Conservation (phyloP, 2,888 invertebrate species). For the Drosophila macrospina region DNA sequence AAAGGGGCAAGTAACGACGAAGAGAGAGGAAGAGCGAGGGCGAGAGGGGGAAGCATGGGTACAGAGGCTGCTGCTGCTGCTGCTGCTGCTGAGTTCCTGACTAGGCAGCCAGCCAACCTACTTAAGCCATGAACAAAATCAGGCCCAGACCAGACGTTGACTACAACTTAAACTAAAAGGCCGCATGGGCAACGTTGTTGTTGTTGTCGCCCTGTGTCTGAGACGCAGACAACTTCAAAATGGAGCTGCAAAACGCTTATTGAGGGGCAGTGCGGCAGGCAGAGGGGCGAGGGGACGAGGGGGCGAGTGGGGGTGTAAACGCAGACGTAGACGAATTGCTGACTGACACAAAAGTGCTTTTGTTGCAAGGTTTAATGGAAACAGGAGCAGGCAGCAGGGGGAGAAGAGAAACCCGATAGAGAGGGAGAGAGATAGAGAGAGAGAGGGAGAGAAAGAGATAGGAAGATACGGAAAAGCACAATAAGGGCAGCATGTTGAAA, state of each 20-base stretch:
- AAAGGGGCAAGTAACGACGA: slow-evolving; percentile 11
- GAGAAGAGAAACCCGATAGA: neutral
- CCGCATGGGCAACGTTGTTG: slow-evolving; percentile 57
- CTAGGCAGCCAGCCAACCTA: slow-evolving; percentile 68
- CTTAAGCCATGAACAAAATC: slow-evolving; percentile 52
- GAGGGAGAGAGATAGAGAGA: neutral
- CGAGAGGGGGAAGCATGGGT: slow-evolving; percentile 3
- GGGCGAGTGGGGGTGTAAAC: slow-evolving; percentile 8
- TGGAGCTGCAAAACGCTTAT: slow-evolving; percentile 50
- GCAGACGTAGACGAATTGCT: slow-evolving; percentile 67
- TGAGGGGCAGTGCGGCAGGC: slow-evolving; percentile 2
- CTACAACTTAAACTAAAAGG: slow-evolving; percentile 80
- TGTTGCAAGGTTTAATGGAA: slow-evolving; percentile 76
- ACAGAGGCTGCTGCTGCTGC: neutral
- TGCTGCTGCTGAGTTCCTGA: slow-evolving; percentile 16
- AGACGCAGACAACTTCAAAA: slow-evolving; percentile 81
- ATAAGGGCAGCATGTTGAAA: slow-evolving; percentile 8
- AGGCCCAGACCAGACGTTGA: slow-evolving; percentile 51
- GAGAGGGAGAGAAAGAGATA: neutral
- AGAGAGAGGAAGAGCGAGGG: slow-evolving; percentile 19
- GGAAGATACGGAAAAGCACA: neutral
- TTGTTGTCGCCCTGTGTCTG: slow-evolving; percentile 64
- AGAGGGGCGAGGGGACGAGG: neutral
- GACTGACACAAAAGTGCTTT: slow-evolving; percentile 82
- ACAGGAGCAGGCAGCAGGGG: slow-evolving; percentile 30